These are phyloP conservation scores for Melopsittacus undulatus DNA, from an alignment of 2,797 vertebrate genomes.

Conservation along the genomic window DNA sequence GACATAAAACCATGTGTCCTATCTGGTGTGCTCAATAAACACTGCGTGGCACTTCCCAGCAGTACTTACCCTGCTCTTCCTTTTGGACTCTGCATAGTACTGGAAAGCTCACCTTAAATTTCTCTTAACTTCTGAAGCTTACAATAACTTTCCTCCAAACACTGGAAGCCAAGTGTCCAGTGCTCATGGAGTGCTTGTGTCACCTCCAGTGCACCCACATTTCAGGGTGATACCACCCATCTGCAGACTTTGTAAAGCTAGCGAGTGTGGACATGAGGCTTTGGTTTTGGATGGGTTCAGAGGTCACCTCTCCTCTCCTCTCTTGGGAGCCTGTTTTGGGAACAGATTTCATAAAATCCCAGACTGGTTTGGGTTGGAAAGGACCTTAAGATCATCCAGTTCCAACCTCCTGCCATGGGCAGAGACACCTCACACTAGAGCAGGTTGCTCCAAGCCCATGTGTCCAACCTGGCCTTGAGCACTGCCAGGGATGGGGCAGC, in stretches of 20 bases:
- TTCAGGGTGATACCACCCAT: background rate
- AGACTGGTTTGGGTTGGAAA: background rate
- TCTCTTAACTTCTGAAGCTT: background rate
- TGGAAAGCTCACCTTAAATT: constrained; percentile 14
- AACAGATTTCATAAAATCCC: background rate
- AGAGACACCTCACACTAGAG: background rate
- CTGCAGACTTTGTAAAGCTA: background rate
- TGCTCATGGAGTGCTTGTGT: background rate
- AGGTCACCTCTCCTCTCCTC: background rate
- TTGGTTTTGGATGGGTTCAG: background rate
- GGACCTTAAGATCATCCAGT: background rate
- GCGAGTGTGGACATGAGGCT: background rate
- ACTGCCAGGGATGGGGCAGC: background rate
- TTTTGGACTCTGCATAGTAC: background rate
- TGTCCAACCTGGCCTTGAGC: background rate
- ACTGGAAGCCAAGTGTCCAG: background rate
- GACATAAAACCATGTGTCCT: background rate
- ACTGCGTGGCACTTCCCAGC: background rate
- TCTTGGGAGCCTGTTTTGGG: background rate
- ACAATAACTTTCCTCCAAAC: background rate
- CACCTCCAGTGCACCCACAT: background rate
- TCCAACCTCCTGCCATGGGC: background rate
- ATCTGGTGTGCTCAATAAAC: background rate
- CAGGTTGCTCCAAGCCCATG: background rate
- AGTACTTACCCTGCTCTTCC: background rate